phyloP scores from a whole-genome alignment of 2,888 invertebrate species.

The Megalurothrips usitatus region DNA sequence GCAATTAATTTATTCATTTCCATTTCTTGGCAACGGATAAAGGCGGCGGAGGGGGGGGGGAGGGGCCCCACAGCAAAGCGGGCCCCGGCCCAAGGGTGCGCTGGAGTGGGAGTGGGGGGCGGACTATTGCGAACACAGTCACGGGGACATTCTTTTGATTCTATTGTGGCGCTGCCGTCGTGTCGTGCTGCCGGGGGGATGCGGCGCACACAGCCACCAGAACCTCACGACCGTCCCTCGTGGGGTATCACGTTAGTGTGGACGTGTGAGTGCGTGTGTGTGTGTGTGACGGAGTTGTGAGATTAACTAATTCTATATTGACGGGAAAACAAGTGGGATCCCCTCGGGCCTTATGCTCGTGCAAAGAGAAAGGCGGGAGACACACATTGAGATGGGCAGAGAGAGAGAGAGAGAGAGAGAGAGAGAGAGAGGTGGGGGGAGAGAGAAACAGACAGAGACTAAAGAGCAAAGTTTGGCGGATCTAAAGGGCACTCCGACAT shows the following conservation, averaged over 20 bases:
- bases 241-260: too few relatives aligned
- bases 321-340: too few relatives aligned
- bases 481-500: too few relatives aligned
- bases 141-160: too few relatives aligned
- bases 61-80: neutral
- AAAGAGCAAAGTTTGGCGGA: too few relatives aligned
- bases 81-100: neutral
- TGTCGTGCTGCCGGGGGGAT: too few relatives aligned
- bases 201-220: too few relatives aligned
- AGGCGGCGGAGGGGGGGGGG: neutral
- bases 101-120: neutral
- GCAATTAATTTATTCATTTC: conserved; percentile 22
- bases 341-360: too few relatives aligned
- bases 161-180: too few relatives aligned
- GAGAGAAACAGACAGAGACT: too few relatives aligned
- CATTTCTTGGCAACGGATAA: conserved; percentile 15
- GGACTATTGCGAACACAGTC: neutral
- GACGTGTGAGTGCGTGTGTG: neutral
- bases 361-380: neutral
- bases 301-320: too few relatives aligned
- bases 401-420: neutral
- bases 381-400: neutral
- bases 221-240: too few relatives aligned
- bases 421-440: neutral
- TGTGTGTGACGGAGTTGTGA: neutral